Base-by-base conservation (phyloP, 2,888 invertebrate genomes). In the Arrhopalites spinosus region DNA sequence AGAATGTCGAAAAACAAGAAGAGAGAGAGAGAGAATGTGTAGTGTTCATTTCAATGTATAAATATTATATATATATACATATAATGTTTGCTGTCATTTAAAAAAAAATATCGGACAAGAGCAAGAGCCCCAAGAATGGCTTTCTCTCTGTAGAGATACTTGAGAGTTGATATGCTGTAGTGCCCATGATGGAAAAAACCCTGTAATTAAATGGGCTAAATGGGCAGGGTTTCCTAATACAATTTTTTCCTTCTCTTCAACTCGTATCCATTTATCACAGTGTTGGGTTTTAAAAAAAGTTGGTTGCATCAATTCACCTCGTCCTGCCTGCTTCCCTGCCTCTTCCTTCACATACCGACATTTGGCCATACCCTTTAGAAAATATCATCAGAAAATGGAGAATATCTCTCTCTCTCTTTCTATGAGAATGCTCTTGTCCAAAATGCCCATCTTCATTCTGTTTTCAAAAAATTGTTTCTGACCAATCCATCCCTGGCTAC, bases 131-230 rank as follows among this genome's bases (percentile, higher is more conserved):
- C 59, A 74, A 74, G 74, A 68, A 68, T 68, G 74, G 74, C 43
- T 74, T 64, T 59, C 59, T 59, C 25, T 59, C 59, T 25, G 8
- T 56, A 25, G 29, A 25, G 23, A 15, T 27, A 13, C 13, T 47
- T 47, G 13, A 47, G n/a, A 47, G 15, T 47, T 47, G 47, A n/a
- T 23, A 20, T 29, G 50, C 53, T 68, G 45, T 53, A 17, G 74
- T 77, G 77, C 75, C 75, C 74, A 77, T 74, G 74, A 75, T 74
- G 72, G 30, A 67, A 75, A 76, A 77, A 79, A 79, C 73, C 77
- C 78, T 79, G 76, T 82, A 82, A 82, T 82, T 82, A 82, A 80
- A 79, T 78, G 81, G 82, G 82, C 78, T 78, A 82, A 80, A 79
- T 78, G 81, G 82, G 82, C 78, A 78, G 81, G 82, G 82, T 80